phyloP scores from a whole-genome alignment of 2,797 vertebrate genomes.

The Fistularia tabacaria region DNA sequence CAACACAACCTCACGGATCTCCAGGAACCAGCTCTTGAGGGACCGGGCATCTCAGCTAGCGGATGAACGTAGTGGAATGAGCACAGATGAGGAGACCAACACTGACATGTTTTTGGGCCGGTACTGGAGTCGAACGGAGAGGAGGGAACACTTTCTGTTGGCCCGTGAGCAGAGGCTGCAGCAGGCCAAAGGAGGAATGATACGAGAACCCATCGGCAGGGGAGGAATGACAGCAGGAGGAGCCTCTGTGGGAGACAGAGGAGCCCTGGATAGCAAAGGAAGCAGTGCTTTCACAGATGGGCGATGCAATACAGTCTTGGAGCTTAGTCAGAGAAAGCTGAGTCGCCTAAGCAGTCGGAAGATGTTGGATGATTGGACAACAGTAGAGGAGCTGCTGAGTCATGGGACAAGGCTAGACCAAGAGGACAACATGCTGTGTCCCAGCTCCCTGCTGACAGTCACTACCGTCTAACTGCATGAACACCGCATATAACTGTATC shows the following conservation, averaged over 20 bases:
- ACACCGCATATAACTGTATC: constrained; percentile 32
- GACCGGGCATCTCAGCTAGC: constrained; percentile 71
- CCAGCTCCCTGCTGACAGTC: constrained; percentile 76
- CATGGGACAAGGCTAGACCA: constrained; percentile 70
- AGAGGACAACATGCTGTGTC: constrained; percentile 62
- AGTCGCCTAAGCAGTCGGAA: constrained; percentile 77
- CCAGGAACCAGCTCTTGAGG: constrained; percentile 71
- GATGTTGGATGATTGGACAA: constrained; percentile 78
- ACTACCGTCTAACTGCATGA: constrained; percentile 72
- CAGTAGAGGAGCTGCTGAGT: constrained; percentile 78
- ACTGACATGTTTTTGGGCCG: constrained; percentile 69
- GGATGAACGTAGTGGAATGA: constrained; percentile 73
- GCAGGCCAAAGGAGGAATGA: constrained; percentile 43
- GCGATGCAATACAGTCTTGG: constrained; percentile 64
- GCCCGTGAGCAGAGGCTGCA: constrained; percentile 72
- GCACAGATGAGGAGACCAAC: constrained; percentile 74
- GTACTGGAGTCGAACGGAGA: constrained; percentile 77
- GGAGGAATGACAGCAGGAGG: constrained; percentile 22
- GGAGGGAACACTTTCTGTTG: constrained; percentile 73
- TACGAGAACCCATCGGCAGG: constrained; percentile 29
- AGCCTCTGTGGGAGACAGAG: constrained; percentile 30
- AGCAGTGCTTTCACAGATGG: constrained; percentile 49
- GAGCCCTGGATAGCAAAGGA: constrained; percentile 35
- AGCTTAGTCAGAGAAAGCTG: constrained; percentile 76
- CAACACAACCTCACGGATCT: constrained; percentile 47